A percentile compares a stretch with the other conserved stretches of the same genome.
These are phyloP conservation scores for Perizoma flavofasciatum DNA, from an alignment of 2,888 invertebrate genomes.

Conservation along the genomic window DNA sequence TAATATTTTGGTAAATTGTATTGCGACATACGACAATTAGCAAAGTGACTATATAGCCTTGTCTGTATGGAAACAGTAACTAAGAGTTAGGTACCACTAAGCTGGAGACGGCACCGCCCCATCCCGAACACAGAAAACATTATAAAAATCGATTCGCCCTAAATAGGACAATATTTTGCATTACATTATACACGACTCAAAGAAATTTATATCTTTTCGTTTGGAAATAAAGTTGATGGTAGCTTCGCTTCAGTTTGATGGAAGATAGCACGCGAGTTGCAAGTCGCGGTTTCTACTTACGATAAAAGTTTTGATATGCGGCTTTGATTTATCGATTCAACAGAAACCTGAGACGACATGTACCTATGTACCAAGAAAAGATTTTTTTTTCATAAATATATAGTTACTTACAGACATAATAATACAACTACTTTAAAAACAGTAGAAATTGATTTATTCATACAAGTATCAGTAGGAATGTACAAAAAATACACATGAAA, in stretches of 20 bases:
- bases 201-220: constrained; percentile 29
- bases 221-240: constrained; percentile 30
- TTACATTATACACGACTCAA: constrained; percentile 32
- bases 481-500: no score
- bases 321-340: constrained; percentile 33
- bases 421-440: background rate
- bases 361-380: background rate
- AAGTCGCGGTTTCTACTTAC: constrained; percentile 38
- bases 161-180: constrained; percentile 57
- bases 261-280: constrained; percentile 48
- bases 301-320: constrained; percentile 39
- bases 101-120: constrained; percentile 30
- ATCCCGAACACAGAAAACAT: constrained; percentile 48
- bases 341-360: constrained; percentile 16
- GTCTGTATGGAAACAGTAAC: no score
- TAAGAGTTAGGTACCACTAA: background rate
- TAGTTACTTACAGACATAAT: no score
- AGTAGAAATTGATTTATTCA: background rate
- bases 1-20: no score
- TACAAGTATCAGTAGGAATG: no score
- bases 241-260: constrained; percentile 31
- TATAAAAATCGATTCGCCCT: constrained; percentile 59
- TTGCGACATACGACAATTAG: no score
- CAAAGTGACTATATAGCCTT: no score
- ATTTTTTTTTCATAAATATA: no score